Conservation (phyloP, 2,797 vertebrate genomes). For the Hephaestus fuliginosus region DNA sequence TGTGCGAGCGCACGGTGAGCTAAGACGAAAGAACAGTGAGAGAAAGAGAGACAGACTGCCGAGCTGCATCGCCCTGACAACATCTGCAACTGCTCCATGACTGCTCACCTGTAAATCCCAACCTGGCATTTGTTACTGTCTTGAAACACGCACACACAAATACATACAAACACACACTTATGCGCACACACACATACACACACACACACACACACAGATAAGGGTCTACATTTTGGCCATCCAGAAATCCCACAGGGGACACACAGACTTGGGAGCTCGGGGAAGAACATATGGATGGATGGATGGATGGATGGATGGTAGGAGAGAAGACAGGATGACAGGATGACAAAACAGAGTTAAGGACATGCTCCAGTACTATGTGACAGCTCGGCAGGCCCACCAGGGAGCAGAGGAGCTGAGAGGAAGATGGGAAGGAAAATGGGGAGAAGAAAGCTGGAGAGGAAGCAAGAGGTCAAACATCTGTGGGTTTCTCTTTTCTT, state of each 20-base stretch:
- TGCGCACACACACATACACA: constrained; percentile 29
- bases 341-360: constrained; percentile 81
- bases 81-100: constrained; percentile 61
- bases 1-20: constrained; percentile 52
- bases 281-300: constrained; percentile 56
- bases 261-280: constrained; percentile 45
- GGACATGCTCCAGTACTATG: constrained; percentile 77
- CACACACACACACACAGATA: constrained; percentile 44
- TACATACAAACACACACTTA: constrained; percentile 48
- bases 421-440: constrained; percentile 44
- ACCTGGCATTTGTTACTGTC: constrained; percentile 60
- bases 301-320: constrained; percentile 61
- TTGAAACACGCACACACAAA: constrained; percentile 54
- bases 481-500: constrained; percentile 47
- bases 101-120: constrained; percentile 74
- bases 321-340: constrained; percentile 77
- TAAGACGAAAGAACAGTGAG: constrained; percentile 37
- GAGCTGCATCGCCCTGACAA: constrained; percentile 43
- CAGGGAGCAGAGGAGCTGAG: constrained; percentile 54
- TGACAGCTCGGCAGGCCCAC: constrained; percentile 74
- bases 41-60: constrained; percentile 9
- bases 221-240: constrained; percentile 66
- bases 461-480: constrained; percentile 71
- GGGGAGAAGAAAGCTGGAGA: constrained; percentile 42
- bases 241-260: constrained; percentile 68